phyloP scores from a whole-genome alignment of 2,888 invertebrate species.

The Leptopterna dolabrata region DNA sequence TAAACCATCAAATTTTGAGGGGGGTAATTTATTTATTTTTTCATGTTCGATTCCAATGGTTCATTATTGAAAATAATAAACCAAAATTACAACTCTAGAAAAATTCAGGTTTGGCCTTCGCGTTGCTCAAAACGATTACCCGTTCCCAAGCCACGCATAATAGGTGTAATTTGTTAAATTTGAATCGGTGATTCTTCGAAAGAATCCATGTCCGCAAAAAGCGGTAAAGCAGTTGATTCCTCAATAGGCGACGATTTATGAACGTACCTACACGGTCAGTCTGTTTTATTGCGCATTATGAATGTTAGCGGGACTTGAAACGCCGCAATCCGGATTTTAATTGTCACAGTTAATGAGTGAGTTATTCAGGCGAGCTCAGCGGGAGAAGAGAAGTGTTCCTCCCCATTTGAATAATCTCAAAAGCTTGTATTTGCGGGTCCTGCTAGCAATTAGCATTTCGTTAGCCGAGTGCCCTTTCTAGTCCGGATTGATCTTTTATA shows the following conservation, averaged over 20 bases:
- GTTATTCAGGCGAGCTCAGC: not conserved
- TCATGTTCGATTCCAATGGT: too few species aligned
- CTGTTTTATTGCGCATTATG: not conserved
- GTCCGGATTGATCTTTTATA: not conserved
- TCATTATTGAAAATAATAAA: too few species aligned
- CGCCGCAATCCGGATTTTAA: not conserved
- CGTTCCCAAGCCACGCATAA: too few species aligned
- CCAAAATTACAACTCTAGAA: too few species aligned
- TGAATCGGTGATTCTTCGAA: too few species aligned
- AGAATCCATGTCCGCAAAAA: not conserved
- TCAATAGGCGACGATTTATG: not conserved
- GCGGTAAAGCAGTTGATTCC: not conserved
- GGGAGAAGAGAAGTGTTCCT: not conserved
- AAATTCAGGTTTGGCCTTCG: too few species aligned
- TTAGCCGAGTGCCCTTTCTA: not conserved
- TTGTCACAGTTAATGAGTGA: not conserved
- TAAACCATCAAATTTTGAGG: too few species aligned
- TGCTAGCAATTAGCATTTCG: not conserved
- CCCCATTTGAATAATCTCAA: constrained; percentile 8
- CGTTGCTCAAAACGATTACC: too few species aligned
- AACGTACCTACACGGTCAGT: not conserved
- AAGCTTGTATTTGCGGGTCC: not conserved
- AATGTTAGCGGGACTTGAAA: not conserved
- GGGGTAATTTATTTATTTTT: too few species aligned
- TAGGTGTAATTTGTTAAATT: too few species aligned